Base-by-base conservation (phyloP, 2,797 vertebrate species). In the Lepidocolaptes lacrymiger region DNA sequence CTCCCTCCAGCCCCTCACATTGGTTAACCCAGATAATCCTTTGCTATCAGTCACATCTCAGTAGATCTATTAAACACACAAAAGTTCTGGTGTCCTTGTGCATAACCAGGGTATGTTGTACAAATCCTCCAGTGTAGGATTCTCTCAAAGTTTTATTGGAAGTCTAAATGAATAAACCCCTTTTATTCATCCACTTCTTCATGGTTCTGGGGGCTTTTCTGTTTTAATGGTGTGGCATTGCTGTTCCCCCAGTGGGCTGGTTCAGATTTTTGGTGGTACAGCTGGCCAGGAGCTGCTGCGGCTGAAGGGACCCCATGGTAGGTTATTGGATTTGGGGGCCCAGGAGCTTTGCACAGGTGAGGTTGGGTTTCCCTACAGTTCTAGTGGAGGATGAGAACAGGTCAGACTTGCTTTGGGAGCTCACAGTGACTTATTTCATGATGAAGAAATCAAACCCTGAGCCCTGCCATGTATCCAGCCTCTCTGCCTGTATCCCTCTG, bases 11-110 rank as follows among this genome's bases (percentile, higher is more conserved):
- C 83, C 88, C 76, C 85, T 93, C 77, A 76, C 85, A 88, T 12
- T 7, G 28, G 62, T 89, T 94, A 92, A 91, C 93, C 88, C 91
- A 94, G 91, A 92, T 94, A 94, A 96, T 94, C 93, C 92, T 95
- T 67, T 92, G 80, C 84, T 95, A 85, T 94, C 92, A 82, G 93
- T 88, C 75, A 75, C 64, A 85, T 92, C 88, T 93, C 91, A 32
- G 78, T 30, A 88, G 84, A 67, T 80, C 92, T 83, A 20, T 85
- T 91, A 91, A 94, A 85, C 73, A 80, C 81, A 92, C 68, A 68
- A 0, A 3, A 78, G 49, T 93, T 80, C 75, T 80, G 48, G 24
- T 95, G 89, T 93, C 93, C 89, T 95, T 95, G 89, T 74, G 34
- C 2, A 4, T 67, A 80, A 61, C 44, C 67, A 24, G 91, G 54